Conservation (phyloP, 1,140 invertebrate species). For the Drosophila nikananu region DNA sequence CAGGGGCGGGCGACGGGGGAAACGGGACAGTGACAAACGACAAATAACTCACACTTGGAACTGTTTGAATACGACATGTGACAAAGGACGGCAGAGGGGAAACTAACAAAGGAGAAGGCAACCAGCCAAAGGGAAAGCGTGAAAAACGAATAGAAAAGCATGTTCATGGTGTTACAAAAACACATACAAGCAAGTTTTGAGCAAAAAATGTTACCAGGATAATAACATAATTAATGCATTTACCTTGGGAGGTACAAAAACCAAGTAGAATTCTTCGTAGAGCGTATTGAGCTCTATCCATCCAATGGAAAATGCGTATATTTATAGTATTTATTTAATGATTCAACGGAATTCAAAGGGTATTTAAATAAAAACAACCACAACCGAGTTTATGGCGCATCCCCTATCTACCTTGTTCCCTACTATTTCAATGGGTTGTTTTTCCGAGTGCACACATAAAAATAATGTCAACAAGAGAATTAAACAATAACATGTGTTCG, state of each 20-base stretch:
- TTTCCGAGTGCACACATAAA: conserved; percentile 27
- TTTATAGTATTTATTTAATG: not conserved
- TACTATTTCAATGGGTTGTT: not conserved
- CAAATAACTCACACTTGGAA: conserved; percentile 80
- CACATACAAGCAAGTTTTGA: not conserved
- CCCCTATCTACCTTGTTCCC: not conserved
- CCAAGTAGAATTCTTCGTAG: too few species aligned
- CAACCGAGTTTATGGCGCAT: too few species aligned
- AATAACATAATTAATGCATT: not conserved
- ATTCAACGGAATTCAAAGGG: too few species aligned
- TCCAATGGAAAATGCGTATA: not conserved
- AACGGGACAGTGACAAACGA: conserved; percentile 68
- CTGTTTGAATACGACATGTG: conserved; percentile 79
- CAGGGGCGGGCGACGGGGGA: not conserved
- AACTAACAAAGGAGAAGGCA: conserved; percentile 31
- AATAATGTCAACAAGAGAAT: conserved; percentile 65
- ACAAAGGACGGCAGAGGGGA: conserved; percentile 38
- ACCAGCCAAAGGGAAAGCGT: conserved; percentile 32
- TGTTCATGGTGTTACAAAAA: conserved; percentile 7
- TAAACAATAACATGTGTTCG: conserved; percentile 56
- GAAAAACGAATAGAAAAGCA: conserved; percentile 24
- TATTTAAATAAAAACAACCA: too few species aligned
- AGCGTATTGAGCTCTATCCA: too few species aligned
- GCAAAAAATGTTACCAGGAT: not conserved
- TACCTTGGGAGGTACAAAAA: not conserved